Percentiles rank a stretch among this genome's conserved stretches.
These are phyloP conservation scores for Hippopotamyrus pictus DNA, from an alignment of 2,797 vertebrate species.

Conservation along the genomic window DNA sequence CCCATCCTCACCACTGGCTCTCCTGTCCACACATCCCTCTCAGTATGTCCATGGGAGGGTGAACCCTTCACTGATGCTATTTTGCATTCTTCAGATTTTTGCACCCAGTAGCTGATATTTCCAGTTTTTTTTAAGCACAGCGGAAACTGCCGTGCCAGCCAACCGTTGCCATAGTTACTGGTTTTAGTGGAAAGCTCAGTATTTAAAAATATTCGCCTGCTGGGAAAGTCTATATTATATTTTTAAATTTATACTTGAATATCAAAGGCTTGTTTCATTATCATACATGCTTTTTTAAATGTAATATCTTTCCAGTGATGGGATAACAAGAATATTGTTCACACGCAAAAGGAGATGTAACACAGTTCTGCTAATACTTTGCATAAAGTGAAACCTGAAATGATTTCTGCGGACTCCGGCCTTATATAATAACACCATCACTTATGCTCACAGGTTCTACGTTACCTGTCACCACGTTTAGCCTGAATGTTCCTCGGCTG, in stretches of 20 bases:
- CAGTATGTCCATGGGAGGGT: background rate
- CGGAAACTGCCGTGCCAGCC: constrained; percentile 5
- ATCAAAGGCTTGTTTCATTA: background rate
- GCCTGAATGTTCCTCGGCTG: background rate
- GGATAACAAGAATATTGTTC: background rate
- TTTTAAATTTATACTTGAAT: background rate
- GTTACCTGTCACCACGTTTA: background rate
- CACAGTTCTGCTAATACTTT: background rate
- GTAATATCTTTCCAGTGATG: background rate
- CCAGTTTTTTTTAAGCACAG: constrained; percentile 1
- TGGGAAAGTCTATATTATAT: background rate
- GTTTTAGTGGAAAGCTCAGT: background rate
- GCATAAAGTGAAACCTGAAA: background rate
- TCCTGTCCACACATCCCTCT: background rate
- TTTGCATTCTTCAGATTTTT: background rate
- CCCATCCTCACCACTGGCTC: background rate
- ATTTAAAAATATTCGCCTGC: background rate
- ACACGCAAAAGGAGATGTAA: background rate
- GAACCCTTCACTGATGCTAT: background rate
- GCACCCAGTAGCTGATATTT: background rate
- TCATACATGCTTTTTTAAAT: background rate
- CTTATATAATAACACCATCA: background rate
- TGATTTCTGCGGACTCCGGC: background rate
- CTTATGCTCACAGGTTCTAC: background rate
- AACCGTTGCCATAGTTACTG: constrained; percentile 21